Percentiles rank a stretch among this genome's conserved stretches.
phyloP scores from a whole-genome alignment of 2,888 invertebrate species.

The Tachina grossa region DNA sequence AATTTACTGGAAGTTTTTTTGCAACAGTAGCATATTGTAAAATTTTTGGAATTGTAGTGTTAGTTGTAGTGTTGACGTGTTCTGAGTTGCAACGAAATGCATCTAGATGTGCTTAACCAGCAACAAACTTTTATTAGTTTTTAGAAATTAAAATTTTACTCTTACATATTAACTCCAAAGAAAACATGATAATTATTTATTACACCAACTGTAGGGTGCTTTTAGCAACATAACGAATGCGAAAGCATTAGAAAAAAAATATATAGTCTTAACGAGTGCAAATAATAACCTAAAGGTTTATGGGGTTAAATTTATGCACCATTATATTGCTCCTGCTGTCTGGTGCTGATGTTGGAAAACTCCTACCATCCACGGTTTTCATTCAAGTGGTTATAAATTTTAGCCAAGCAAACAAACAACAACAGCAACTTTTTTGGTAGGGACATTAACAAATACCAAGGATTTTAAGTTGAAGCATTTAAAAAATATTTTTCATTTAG shows the following conservation, averaged over 20 bases:
- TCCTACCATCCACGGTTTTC: slow-evolving; percentile 53
- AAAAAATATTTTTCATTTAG: slow-evolving; percentile 52
- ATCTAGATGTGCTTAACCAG: no score
- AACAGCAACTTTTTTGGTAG: slow-evolving; percentile 34
- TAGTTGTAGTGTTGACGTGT: no score
- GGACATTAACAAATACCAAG: slow-evolving; percentile 61
- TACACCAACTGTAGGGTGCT: slow-evolving; percentile 26
- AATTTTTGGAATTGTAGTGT: no score
- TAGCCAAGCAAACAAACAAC: slow-evolving; percentile 55
- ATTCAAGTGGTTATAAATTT: slow-evolving; percentile 79
- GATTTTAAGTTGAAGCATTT: slow-evolving; percentile 63
- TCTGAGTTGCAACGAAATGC: no score
- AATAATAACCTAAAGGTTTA: slow-evolving; percentile 69
- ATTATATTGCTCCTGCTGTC: slow-evolving; percentile 59
- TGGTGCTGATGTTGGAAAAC: slow-evolving; percentile 46
- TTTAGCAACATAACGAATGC: slow-evolving; percentile 25
- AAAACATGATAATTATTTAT: background rate
- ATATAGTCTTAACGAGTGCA: slow-evolving; percentile 62
- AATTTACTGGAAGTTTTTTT: no score
- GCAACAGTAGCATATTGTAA: no score
- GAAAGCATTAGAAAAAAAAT: slow-evolving; percentile 20
- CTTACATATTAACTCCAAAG: background rate
- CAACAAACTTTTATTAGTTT: no score
- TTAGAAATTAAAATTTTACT: no score
- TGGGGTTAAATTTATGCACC: slow-evolving; percentile 70